phyloP scores from a whole-genome alignment of 2,888 invertebrate genomes.

The Scaptomyza cyrtandrae region DNA sequence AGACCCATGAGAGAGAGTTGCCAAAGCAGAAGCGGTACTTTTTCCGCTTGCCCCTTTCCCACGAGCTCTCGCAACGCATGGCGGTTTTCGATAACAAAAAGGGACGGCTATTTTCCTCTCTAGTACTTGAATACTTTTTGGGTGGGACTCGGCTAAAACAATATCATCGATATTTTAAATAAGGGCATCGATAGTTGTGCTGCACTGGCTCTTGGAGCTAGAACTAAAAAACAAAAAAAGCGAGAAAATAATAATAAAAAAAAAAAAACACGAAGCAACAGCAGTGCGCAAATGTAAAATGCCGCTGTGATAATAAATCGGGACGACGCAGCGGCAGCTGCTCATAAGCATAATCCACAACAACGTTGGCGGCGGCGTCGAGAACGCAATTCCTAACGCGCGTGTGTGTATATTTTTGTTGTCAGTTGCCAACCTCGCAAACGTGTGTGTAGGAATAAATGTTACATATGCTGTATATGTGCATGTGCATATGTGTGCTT shows the following conservation, averaged over 20 bases:
- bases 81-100: too few species aligned
- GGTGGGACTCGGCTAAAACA: conserved; percentile 7
- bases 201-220: conserved; percentile 40
- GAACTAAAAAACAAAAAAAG: conserved; percentile 40
- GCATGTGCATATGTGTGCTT: conserved; percentile 29
- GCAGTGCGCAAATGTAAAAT: conserved; percentile 77
- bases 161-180: conserved; percentile 37
- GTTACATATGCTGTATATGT: conserved; percentile 21
- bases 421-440: conserved; percentile 42
- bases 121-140: too few species aligned
- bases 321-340: conserved; percentile 71
- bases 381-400: conserved; percentile 61
- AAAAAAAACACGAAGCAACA: conserved; percentile 36
- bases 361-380: conserved; percentile 72
- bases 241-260: conserved; percentile 21
- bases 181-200: conserved; percentile 39
- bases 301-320: conserved; percentile 74
- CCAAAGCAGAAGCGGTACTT: too few species aligned
- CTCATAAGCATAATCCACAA: conserved; percentile 44
- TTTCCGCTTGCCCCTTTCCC: too few species aligned
- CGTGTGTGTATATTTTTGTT: conserved; percentile 68
- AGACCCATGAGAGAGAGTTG: too few species aligned
- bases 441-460: conserved; percentile 24
- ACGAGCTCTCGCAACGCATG: too few species aligned
- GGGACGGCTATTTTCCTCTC: too few species aligned